Percentiles rank a stretch among this genome's conserved stretches.
Conservation (phyloP, 2,888 invertebrate species). For the Agonopterix arenella region DNA sequence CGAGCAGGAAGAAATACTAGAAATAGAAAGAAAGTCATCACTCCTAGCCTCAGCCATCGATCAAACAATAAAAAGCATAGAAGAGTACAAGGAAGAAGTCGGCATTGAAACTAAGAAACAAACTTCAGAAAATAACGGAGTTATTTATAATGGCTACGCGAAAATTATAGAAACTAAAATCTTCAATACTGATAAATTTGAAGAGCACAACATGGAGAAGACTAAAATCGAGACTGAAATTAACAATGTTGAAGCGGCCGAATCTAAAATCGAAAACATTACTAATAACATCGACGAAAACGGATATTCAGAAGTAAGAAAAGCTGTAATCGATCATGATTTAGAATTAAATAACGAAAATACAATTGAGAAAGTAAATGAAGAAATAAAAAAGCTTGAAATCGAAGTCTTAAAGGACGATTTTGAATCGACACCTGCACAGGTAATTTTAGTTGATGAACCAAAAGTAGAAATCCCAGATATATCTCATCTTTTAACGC, state of each 20-base stretch:
- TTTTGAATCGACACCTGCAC: not conserved
- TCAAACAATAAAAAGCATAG: slow-evolving; percentile 59
- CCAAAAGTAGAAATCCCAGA: not conserved
- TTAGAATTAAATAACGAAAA: not conserved
- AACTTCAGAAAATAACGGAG: slow-evolving; percentile 6
- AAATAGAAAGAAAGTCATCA: slow-evolving; percentile 58
- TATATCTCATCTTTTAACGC: not conserved
- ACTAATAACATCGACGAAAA: too few relatives aligned
- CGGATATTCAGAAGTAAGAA: not conserved
- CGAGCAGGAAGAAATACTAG: slow-evolving; percentile 56
- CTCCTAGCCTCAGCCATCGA: slow-evolving; percentile 63
- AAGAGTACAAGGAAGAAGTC: slow-evolving; percentile 63
- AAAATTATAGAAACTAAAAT: slow-evolving; percentile 17
- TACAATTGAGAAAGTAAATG: not conserved
- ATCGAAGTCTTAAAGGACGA: not conserved
- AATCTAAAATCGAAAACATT: too few relatives aligned
- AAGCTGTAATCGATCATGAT: slow-evolving; percentile 5
- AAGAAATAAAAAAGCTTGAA: not conserved
- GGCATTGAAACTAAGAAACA: slow-evolving; percentile 39
- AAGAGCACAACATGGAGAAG: slow-evolving; percentile 3
- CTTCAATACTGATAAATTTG: slow-evolving; percentile 1
- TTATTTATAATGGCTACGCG: slow-evolving; percentile 19
- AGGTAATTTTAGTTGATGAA: not conserved
- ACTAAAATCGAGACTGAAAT: not conserved
- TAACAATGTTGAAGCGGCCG: too few relatives aligned